Conservation (phyloP, 2,113 vertebrate genomes). For the Vulpes lagopus region DNA sequence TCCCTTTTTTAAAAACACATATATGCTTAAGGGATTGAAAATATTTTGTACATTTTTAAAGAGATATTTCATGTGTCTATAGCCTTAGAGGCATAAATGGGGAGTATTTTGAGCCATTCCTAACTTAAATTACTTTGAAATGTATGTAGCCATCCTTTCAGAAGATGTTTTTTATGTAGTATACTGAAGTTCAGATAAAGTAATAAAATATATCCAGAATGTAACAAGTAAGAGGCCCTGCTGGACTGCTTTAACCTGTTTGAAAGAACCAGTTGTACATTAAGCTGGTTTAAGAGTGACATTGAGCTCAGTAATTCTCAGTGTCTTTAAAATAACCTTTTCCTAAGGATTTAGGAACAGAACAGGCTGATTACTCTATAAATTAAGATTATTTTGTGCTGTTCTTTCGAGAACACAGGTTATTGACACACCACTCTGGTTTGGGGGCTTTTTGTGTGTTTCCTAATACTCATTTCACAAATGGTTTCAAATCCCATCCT, state of each 20-base stretch:
- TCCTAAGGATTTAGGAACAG: not conserved
- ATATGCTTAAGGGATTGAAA: not conserved
- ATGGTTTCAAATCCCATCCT: not conserved
- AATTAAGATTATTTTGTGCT: not conserved
- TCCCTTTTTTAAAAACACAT: not conserved
- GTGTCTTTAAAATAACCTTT: conserved; percentile 2
- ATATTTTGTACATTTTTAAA: conserved; percentile 23
- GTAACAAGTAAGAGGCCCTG: not conserved
- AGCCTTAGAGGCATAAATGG: not conserved
- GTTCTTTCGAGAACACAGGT: not conserved
- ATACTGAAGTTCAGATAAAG: conserved; percentile 27
- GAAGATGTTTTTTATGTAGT: not conserved
- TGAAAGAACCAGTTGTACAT: not conserved
- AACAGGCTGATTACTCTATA: not conserved
- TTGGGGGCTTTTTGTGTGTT: not conserved
- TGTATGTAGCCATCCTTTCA: not conserved
- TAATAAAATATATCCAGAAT: not conserved
- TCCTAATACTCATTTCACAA: not conserved
- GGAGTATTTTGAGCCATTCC: conserved; percentile 1
- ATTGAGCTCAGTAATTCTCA: not conserved
- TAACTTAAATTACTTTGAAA: conserved; percentile 18
- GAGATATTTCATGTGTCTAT: not conserved
- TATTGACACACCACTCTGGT: not conserved
- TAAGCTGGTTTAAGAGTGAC: not conserved
- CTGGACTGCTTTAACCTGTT: not conserved